A percentile compares a stretch with the other conserved stretches of the same genome.
Evolutionary conservation across 2,888 invertebrate genomes (phyloP).

Genomic region (Drosophila kambysellisi): DNA sequence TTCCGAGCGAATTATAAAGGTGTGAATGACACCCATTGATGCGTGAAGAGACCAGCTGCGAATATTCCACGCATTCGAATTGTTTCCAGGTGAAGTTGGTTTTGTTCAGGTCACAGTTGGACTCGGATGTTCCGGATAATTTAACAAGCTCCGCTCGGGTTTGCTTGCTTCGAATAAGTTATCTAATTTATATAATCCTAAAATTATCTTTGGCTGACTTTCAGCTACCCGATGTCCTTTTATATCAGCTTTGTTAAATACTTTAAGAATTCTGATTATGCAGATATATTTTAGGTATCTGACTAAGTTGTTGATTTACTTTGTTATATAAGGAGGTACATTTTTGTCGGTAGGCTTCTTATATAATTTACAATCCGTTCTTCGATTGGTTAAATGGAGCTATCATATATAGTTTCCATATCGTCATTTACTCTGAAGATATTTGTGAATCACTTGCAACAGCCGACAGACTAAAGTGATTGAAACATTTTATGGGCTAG

Average conservation of each 20-base stretch:
- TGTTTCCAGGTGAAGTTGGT: too few species aligned
- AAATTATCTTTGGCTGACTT: slow-evolving; percentile 22
- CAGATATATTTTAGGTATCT: slow-evolving; percentile 23
- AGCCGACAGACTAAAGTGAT: slow-evolving; percentile 23
- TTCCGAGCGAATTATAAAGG: not conserved
- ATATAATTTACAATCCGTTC: slow-evolving; percentile 55
- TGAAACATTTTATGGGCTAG: not conserved
- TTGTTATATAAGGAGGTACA: slow-evolving; percentile 29
- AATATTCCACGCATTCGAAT: not conserved
- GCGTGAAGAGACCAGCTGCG: not conserved
- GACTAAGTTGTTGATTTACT: slow-evolving; percentile 29
- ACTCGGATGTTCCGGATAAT: slow-evolving; percentile 31
- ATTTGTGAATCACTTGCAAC: slow-evolving; percentile 35
- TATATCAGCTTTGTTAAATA: slow-evolving; percentile 35
- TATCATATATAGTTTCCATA: slow-evolving; percentile 7
- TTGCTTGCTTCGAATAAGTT: not conserved
- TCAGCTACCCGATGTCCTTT: slow-evolving; percentile 46
- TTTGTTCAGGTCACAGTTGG: not conserved
- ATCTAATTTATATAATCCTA: slow-evolving; percentile 23
- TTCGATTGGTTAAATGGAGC: slow-evolving; percentile 50
- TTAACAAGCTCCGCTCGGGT: slow-evolving; percentile 23
- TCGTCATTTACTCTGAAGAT: slow-evolving; percentile 7
- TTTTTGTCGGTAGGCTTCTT: slow-evolving; percentile 27
- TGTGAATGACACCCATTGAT: not conserved
- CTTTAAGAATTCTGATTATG: slow-evolving; percentile 19